These are phyloP conservation scores for Microtus ochrogaster DNA, from an alignment of 2,113 vertebrate species.

Conservation along the genomic window DNA sequence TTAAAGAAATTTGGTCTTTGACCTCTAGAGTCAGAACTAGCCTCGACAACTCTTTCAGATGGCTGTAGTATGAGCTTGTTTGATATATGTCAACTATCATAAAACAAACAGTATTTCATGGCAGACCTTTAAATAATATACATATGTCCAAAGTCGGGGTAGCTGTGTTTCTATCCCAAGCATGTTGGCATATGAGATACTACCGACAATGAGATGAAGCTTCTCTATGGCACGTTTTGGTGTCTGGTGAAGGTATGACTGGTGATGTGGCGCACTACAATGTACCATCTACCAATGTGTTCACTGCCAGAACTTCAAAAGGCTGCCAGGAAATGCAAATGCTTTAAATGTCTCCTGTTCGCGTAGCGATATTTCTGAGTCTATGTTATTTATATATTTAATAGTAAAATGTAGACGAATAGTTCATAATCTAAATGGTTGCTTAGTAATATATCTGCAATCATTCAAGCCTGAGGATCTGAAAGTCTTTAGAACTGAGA, in stretches of 20 bases:
- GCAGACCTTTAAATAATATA: conserved; percentile 59
- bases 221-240: conserved; percentile 33
- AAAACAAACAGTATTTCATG: conserved; percentile 66
- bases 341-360: conserved; percentile 20
- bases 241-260: conserved; percentile 35
- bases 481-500: not conserved
- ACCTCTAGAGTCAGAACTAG: conserved; percentile 65
- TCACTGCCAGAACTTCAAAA: conserved; percentile 61
- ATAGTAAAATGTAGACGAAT: conserved; percentile 16
- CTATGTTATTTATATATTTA: conserved; percentile 54
- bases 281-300: conserved; percentile 44
- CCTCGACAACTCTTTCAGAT: conserved; percentile 70
- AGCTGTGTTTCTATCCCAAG: conserved; percentile 26
- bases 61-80: conserved; percentile 48
- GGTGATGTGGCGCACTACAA: not conserved
- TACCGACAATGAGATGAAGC: conserved; percentile 58
- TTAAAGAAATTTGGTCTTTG: conserved; percentile 80
- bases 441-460: conserved; percentile 54
- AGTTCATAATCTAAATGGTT: conserved; percentile 59
- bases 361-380: conserved; percentile 2
- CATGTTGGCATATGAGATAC: conserved; percentile 42
- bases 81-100: conserved; percentile 65
- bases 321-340: conserved; percentile 62
- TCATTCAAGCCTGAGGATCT: conserved; percentile 38
- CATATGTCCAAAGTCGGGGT: conserved; percentile 4